Evolutionary conservation across 35 echinoderm and acorn worm genomes (phyloP).

Genomic region (Chiridota heheva): DNA sequence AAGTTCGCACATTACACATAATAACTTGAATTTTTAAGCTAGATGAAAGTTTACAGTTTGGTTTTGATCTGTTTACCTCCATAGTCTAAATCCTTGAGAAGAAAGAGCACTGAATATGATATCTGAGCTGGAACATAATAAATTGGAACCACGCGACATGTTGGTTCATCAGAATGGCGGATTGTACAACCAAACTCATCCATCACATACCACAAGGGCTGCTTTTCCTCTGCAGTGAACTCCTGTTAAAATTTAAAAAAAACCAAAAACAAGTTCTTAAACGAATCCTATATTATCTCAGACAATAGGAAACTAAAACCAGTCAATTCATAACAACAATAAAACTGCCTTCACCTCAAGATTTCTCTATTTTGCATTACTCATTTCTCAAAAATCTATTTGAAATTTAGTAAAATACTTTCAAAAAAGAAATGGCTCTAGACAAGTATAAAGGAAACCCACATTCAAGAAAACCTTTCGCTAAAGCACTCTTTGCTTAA

Average conservation of each 20-base stretch:
- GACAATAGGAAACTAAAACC: background rate
- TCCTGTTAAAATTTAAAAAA: slow-evolving; percentile 20
- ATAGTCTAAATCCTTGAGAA: slow-evolving; percentile 61
- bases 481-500: no score
- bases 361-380: no score
- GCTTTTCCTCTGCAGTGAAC: slow-evolving; percentile 39
- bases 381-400: no score
- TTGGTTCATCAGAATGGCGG: slow-evolving; percentile 56
- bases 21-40: no score
- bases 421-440: no score
- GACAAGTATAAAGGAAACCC: no score
- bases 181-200: slow-evolving; percentile 77
- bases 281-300: background rate
- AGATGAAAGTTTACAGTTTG: no score
- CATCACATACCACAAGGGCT: slow-evolving; percentile 69
- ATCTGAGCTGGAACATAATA: slow-evolving; percentile 42
- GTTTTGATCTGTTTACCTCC: slow-evolving; percentile 56
- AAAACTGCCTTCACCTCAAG: no score
- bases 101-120: slow-evolving; percentile 47
- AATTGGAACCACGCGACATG: slow-evolving; percentile 47
- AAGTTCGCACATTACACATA: no score
- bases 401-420: no score
- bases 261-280: background rate
- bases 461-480: no score
- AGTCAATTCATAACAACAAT: background rate